Conservation (phyloP, 2,797 vertebrate species). For the Rhinoraja longicauda region DNA sequence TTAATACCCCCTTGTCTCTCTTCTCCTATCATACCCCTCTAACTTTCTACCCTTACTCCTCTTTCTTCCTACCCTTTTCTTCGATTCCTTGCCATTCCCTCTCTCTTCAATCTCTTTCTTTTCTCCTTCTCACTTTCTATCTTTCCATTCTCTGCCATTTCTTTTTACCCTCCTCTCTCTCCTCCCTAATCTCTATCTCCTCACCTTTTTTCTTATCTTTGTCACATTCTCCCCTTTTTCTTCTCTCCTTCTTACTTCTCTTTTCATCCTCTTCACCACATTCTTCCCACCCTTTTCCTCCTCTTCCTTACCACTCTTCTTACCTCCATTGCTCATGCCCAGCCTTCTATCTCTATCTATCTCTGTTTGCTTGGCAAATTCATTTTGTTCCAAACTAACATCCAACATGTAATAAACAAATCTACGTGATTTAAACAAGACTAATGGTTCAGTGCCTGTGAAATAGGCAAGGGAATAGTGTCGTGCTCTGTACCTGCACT, state of each 20-base stretch:
- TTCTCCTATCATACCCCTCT: not conserved
- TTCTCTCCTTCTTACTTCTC: not conserved
- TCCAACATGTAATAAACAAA: not conserved
- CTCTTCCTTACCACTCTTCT: not conserved
- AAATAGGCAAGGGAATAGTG: not conserved
- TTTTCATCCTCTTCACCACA: not conserved
- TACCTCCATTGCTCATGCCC: not conserved
- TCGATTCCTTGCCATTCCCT: not conserved
- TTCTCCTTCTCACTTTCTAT: slow-evolving; percentile 36
- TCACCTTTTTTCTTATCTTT: not conserved
- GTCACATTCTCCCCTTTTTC: not conserved
- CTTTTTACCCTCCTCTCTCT: slow-evolving; percentile 43
- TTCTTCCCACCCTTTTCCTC: not conserved
- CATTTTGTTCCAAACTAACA: not conserved
- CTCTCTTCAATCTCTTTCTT: not conserved
- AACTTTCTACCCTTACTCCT: not conserved
- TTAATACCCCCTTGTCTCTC: not conserved
- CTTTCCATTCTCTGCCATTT: not conserved
- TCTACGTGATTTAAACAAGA: not conserved
- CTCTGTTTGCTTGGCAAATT: not conserved
- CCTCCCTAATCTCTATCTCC: slow-evolving; percentile 28
- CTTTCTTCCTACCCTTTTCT: not conserved
- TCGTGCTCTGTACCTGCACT: not conserved
- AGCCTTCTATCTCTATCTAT: rapidly evolving
- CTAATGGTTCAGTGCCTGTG: not conserved